These are phyloP conservation scores for Galerucella nymphaeae DNA, from an alignment of 2,888 invertebrate species.

Conservation along the genomic window DNA sequence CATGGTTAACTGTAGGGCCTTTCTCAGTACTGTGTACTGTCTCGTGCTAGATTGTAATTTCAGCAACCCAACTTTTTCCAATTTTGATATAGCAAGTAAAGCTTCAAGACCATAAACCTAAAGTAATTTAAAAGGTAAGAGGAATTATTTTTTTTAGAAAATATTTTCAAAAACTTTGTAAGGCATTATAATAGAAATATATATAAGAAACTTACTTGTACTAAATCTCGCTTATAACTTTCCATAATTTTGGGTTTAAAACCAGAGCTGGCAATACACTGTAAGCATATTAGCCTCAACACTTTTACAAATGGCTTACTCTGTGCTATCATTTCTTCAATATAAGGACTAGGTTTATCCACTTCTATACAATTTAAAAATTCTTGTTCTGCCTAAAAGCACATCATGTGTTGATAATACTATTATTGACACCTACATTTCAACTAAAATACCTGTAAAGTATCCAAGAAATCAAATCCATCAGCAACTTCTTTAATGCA, in stretches of 20 bases:
- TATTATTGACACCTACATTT: background rate
- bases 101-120: slow-evolving; percentile 91
- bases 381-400: slow-evolving; percentile 83
- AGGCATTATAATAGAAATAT: too few species aligned
- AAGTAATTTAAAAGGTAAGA: slow-evolving; percentile 8
- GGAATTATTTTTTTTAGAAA: too few species aligned
- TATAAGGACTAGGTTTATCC: slow-evolving; percentile 87
- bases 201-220: slow-evolving; percentile 62
- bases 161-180: too few species aligned
- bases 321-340: slow-evolving; percentile 92
- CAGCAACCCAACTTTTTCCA: slow-evolving; percentile 88
- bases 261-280: slow-evolving; percentile 92
- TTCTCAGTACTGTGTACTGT: slow-evolving; percentile 81
- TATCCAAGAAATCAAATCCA: slow-evolving; percentile 62
- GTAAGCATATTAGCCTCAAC: slow-evolving; percentile 89
- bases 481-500: slow-evolving; percentile 86
- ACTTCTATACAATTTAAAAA: slow-evolving; percentile 91
- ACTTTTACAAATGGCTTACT: slow-evolving; percentile 85
- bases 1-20: slow-evolving; percentile 86
- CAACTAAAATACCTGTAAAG: slow-evolving; percentile 55
- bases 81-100: slow-evolving; percentile 82
- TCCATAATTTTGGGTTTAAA: slow-evolving; percentile 88
- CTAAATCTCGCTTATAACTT: slow-evolving; percentile 71
- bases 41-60: slow-evolving; percentile 78
- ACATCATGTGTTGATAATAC: background rate